Percentiles rank a stretch among this genome's conserved stretches.
Conservation (phyloP, 2,797 vertebrate genomes). For the Vespertilio murinus region DNA sequence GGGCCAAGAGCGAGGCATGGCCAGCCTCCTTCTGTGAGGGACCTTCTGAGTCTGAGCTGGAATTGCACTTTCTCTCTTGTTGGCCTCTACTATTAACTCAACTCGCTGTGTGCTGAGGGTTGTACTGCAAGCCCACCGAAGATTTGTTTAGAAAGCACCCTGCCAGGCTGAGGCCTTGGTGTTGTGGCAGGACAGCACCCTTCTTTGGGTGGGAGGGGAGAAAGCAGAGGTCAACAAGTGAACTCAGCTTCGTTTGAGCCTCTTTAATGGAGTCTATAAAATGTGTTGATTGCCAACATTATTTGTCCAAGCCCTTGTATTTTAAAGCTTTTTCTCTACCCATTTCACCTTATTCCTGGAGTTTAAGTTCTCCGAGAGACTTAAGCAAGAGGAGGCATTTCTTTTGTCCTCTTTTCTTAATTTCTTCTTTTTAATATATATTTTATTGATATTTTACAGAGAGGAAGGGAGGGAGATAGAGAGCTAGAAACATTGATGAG, state of each 20-base stretch:
- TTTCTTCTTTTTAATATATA: too few species aligned
- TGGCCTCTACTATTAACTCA: not conserved
- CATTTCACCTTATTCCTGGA: not conserved
- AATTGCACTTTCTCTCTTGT: not conserved
- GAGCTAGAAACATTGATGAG: too few species aligned
- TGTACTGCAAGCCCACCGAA: not conserved
- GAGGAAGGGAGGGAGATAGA: too few species aligned
- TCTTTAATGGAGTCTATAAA: constrained; percentile 42
- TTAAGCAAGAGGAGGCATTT: not conserved
- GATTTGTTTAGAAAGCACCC: not conserved
- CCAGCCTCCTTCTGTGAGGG: not conserved
- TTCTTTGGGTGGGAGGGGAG: too few species aligned
- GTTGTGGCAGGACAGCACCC: too few species aligned
- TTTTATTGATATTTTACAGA: too few species aligned
- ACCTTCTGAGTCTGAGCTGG: not conserved
- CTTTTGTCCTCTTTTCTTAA: not conserved
- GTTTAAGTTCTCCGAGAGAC: constrained; percentile 31
- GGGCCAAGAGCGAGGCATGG: rapidly evolving
- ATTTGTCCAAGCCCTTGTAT: not conserved
- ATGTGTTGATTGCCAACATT: constrained; percentile 31
- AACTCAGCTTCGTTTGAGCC: constrained; percentile 57
- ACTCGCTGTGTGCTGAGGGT: not conserved
- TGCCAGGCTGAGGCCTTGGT: not conserved
- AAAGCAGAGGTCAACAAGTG: constrained; percentile 28
- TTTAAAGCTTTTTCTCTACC: not conserved